A percentile compares a stretch with the other conserved stretches of the same genome.
Conservation (phyloP, 2,888 invertebrate genomes). For the Lutraria lutraria region DNA sequence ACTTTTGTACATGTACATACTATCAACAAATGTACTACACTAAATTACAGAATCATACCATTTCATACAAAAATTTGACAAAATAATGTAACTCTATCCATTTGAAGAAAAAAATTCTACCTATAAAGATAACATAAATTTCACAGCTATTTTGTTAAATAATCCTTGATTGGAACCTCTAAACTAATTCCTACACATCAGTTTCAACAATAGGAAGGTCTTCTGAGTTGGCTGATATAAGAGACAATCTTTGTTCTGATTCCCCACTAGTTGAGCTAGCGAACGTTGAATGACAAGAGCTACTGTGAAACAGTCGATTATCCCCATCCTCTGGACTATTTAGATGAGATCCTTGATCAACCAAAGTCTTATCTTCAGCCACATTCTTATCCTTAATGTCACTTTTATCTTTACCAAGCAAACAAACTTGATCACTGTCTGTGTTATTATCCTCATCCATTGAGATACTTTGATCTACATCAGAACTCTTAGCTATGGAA, state of each 20-base stretch:
- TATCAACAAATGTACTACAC: no score
- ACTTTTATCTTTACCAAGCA: slow-evolving; percentile 27
- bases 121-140: no score
- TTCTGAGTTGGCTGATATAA: slow-evolving; percentile 73
- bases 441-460: slow-evolving; percentile 17
- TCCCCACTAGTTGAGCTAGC: slow-evolving; percentile 69
- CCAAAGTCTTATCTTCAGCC: slow-evolving; percentile 13
- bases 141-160: no score
- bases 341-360: slow-evolving; percentile 29
- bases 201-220: slow-evolving; percentile 75
- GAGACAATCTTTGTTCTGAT: slow-evolving; percentile 69
- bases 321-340: slow-evolving; percentile 47
- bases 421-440: slow-evolving; percentile 36
- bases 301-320: slow-evolving; percentile 56
- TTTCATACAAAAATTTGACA: no score
- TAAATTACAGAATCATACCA: no score
- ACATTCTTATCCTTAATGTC: slow-evolving; percentile 24
- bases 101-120: no score
- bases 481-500: background rate
- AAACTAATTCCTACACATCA: slow-evolving; percentile 67
- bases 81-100: no score
- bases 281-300: slow-evolving; percentile 63
- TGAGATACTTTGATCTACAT: slow-evolving; percentile 3
- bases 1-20: no score
- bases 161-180: no score